phyloP scores from a whole-genome alignment of 1,140 invertebrate species.

The Lamellibrachia luymesi region DNA sequence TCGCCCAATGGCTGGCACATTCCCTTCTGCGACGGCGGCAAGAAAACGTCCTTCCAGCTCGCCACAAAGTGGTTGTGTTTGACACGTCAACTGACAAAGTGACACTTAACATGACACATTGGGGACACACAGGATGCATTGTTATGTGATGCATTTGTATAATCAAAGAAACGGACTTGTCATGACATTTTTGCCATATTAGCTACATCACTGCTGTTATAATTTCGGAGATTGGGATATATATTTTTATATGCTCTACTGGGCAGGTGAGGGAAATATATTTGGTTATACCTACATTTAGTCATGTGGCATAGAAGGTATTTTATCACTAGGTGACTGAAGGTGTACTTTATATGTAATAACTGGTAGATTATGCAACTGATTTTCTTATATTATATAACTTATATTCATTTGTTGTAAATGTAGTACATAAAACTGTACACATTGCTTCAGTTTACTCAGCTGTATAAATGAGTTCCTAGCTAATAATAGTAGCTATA shows the following conservation, averaged over 20 bases:
- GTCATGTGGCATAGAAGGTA: background rate
- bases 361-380: background rate
- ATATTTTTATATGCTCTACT: background rate
- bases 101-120: background rate
- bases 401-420: background rate
- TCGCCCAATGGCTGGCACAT: constrained; percentile 29
- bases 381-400: background rate
- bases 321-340: background rate
- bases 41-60: background rate
- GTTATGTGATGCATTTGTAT: background rate
- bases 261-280: background rate
- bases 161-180: no score
- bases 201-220: background rate
- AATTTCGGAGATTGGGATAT: background rate
- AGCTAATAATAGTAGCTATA: no score
- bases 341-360: background rate
- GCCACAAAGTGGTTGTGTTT: constrained; percentile 12
- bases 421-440: background rate
- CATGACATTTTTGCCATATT: background rate
- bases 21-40: constrained; percentile 23
- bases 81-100: background rate
- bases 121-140: constrained; percentile 1
- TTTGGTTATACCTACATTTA: background rate
- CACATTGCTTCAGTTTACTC: no score
- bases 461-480: no score